phyloP scores from a whole-genome alignment of 2,888 invertebrate species.

The Drosophila paramelanica region DNA sequence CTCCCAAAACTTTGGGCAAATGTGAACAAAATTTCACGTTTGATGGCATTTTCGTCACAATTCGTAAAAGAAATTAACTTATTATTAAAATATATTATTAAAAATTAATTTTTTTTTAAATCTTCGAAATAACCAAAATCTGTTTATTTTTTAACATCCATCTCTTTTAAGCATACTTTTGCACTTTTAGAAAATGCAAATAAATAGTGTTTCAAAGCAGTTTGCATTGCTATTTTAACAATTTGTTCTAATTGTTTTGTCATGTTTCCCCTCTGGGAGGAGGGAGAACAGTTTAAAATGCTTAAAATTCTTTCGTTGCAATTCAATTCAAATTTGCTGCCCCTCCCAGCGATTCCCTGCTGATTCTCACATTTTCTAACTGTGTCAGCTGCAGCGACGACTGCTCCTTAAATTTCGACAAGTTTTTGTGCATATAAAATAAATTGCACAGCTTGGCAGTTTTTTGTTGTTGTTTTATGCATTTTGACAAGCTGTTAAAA shows the following conservation, averaged over 20 bases:
- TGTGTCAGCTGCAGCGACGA: constrained; percentile 20
- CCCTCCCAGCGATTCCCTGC: neutral
- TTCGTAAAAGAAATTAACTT: too few species aligned
- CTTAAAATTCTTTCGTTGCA: neutral
- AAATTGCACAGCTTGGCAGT: constrained; percentile 25
- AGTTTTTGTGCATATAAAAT: constrained; percentile 14
- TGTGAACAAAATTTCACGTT: too few species aligned
- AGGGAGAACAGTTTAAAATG: neutral
- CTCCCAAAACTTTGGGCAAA: too few species aligned
- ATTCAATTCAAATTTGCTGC: neutral
- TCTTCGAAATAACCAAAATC: too few species aligned
- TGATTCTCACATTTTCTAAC: constrained; percentile 8
- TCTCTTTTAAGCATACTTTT: too few species aligned
- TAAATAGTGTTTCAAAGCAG: too few species aligned
- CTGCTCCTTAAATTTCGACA: constrained; percentile 52
- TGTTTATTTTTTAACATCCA: too few species aligned
- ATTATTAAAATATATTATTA: too few species aligned
- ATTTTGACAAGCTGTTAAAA: constrained; percentile 21
- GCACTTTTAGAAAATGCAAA: too few species aligned
- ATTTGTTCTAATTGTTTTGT: neutral
- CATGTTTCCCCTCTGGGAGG: neutral
- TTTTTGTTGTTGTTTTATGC: constrained; percentile 6
- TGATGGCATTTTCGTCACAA: too few species aligned
- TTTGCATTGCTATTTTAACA: too few species aligned
- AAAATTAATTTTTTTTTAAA: too few species aligned